phyloP scores from a whole-genome alignment of 2,113 vertebrate species.

The Ammodytes dubius region DNA sequence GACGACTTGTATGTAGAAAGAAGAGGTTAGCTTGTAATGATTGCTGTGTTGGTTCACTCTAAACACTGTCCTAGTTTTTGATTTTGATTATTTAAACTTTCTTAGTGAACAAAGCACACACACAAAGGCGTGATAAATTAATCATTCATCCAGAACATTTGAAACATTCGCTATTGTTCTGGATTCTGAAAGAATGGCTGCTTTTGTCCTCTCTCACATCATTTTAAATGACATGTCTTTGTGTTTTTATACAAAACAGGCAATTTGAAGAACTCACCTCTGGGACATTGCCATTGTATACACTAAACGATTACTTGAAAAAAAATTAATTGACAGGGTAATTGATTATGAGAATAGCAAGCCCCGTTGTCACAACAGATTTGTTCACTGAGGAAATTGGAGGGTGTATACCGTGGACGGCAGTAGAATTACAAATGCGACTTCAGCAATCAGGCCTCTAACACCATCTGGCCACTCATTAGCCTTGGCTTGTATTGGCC shows the following conservation, averaged over 20 bases:
- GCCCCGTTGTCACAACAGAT: not conserved
- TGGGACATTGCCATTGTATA: not conserved
- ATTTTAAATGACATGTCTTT: not conserved
- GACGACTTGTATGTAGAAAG: too few species aligned
- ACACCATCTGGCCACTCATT: slow-evolving; percentile 72
- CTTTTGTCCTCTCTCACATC: not conserved
- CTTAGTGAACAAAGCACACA: not conserved
- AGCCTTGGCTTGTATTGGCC: slow-evolving; percentile 51
- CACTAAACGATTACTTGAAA: slow-evolving; percentile 1
- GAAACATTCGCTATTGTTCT: not conserved
- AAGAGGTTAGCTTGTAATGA: too few species aligned
- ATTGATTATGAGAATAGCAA: slow-evolving; percentile 6
- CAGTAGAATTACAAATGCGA: slow-evolving; percentile 60
- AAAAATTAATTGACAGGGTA: not conserved
- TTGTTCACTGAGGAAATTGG: slow-evolving; percentile 39
- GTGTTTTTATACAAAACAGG: not conserved
- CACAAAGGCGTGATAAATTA: not conserved
- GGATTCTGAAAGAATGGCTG: not conserved
- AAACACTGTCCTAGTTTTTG: not conserved
- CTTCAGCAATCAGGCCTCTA: slow-evolving; percentile 50
- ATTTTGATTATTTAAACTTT: not conserved
- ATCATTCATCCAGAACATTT: not conserved
- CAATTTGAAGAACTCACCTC: not conserved
- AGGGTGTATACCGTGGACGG: slow-evolving; percentile 43
- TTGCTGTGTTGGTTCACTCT: not conserved